Base-by-base conservation (phyloP, 2,113 vertebrate genomes). In the Aythya baeri region DNA sequence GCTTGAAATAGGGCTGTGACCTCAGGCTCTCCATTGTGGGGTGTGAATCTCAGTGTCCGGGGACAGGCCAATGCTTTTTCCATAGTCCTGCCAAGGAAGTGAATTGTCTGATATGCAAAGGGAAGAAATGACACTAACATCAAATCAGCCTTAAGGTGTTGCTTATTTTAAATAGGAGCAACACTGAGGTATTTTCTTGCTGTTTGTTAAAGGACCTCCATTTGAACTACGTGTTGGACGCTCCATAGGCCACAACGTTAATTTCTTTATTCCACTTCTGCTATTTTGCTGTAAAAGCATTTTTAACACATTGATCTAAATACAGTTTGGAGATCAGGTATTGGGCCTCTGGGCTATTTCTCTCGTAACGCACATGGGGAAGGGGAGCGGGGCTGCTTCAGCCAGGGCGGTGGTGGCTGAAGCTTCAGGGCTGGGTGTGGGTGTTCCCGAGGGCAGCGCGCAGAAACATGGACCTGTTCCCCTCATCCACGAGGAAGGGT, bases 21-120 rank as follows among this genome's bases (percentile, higher is more conserved):
- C 83, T 94, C 65, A 34, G 70, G 66, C 83, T 61, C 23, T 52
- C 63, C 66, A 17, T 82, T 95, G 83, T 91, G 91, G 21, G 43
- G 65, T 93, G 88, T 65, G 86, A 86, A 78, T 84, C 55, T 32
- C 85, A 46, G 71, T 80, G 83, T 96, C 88, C 50, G 84, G 94
- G 76, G 85, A 83, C 32, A 61, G 54, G 61, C 66, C 6, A 1
- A 46, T 49, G 57, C 76, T 72, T 96, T 94, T 82, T 72, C 88
- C 52, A 10, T 59, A 34, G 38, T 84, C 36, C 44, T 81, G 34
- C 34, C 20, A 13, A 16, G 65, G 9, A 57, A 67, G 68, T 23
- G 43, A 29, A 71, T 89, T 63, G 54, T 86, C 78, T 83, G 36
- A 77, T 85, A 57, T 0, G 1, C 44, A 52, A 26, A 46, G 44